phyloP scores from a whole-genome alignment of 2,888 invertebrate species.

The Hypsopygia costalis region DNA sequence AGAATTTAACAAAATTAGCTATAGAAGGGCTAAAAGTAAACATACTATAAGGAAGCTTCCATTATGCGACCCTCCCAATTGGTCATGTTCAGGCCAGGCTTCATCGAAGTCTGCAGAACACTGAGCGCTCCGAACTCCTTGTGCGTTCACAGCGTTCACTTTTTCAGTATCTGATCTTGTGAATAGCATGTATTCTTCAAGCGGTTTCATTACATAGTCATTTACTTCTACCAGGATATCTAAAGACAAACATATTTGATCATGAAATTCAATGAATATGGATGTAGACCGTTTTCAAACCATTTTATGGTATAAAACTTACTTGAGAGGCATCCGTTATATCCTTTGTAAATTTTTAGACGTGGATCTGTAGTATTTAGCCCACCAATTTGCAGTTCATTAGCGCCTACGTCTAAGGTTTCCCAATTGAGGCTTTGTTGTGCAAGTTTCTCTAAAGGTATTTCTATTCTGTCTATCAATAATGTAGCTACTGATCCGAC shows the following conservation, averaged over 20 bases:
- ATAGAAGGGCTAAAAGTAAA: constrained; percentile 9
- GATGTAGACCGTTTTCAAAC: too few species aligned
- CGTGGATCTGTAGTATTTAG: constrained; percentile 91
- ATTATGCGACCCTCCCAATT: constrained; percentile 60
- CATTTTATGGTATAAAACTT: constrained; percentile 48
- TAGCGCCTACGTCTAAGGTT: constrained; percentile 84
- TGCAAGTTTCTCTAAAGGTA: constrained; percentile 84
- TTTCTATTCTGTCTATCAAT: constrained; percentile 88
- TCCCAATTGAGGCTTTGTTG: constrained; percentile 83
- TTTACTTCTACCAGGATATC: constrained; percentile 94
- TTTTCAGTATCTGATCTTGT: constrained; percentile 91
- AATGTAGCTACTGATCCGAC: constrained; percentile 86
- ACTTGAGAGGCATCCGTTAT: constrained; percentile 95
- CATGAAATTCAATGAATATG: background rate
- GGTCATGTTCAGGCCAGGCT: constrained; percentile 65
- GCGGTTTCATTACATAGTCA: constrained; percentile 89
- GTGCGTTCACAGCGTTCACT: constrained; percentile 92
- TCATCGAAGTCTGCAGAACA: constrained; percentile 90
- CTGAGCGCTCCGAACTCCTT: constrained; percentile 91
- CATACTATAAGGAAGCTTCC: constrained; percentile 69
- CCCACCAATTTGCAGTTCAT: constrained; percentile 93
- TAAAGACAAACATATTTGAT: constrained; percentile 42
- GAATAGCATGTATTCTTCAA: constrained; percentile 96
- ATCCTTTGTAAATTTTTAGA: constrained; percentile 91
- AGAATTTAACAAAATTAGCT: too few species aligned